Evolutionary conservation across 1,140 invertebrate genomes (phyloP).

Genomic region (Matsumurasca onukii): DNA sequence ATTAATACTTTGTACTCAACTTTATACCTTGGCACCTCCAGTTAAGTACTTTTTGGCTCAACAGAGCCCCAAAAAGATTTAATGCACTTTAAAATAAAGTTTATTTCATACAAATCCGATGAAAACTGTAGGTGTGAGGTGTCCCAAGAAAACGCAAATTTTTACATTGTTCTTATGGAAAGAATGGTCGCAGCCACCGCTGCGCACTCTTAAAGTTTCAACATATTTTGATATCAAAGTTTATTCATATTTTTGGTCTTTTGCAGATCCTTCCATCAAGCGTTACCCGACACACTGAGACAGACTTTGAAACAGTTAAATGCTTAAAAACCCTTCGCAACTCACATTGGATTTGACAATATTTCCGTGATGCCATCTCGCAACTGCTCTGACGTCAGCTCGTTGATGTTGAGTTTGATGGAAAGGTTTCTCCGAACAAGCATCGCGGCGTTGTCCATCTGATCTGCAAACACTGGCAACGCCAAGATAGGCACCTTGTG

Average conservation of each 20-base stretch:
- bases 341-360: constrained; percentile 51
- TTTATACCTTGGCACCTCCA: too few species aligned
- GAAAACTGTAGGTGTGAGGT: too few species aligned
- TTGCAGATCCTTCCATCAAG: not conserved
- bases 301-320: not conserved
- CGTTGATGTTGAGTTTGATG: constrained; percentile 20
- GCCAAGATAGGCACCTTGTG: constrained; percentile 52
- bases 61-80: too few species aligned
- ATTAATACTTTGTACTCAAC: too few species aligned
- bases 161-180: too few species aligned
- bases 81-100: too few species aligned
- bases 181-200: too few species aligned
- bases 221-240: not conserved
- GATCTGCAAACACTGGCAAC: constrained; percentile 53
- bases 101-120: too few species aligned
- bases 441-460: constrained; percentile 33
- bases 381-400: constrained; percentile 46
- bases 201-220: too few species aligned
- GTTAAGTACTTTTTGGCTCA: too few species aligned
- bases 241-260: not conserved
- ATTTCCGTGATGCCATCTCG: constrained; percentile 47
- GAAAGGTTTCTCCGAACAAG: constrained; percentile 3
- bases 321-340: constrained; percentile 14
- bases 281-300: not conserved
- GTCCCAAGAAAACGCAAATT: too few species aligned